Evolutionary conservation across 2,113 vertebrate genomes (phyloP).

Genomic region (Esox niger): DNA sequence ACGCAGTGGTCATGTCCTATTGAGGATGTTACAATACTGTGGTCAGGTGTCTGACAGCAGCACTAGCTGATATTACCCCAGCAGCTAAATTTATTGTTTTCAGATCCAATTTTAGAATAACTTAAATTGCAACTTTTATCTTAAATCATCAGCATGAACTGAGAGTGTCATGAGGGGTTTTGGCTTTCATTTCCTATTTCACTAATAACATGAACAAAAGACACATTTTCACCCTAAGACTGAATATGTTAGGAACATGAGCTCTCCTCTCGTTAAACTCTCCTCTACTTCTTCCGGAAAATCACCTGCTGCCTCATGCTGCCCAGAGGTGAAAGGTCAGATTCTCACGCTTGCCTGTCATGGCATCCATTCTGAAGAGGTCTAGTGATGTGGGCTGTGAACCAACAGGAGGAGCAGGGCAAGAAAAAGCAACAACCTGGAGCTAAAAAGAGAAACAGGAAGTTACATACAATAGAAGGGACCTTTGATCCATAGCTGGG

Average conservation of each 20-base stretch:
- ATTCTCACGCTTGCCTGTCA: conserved; percentile 62
- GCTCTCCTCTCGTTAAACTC: conserved; percentile 40
- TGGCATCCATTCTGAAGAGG: conserved; percentile 40
- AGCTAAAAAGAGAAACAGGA: conserved; percentile 84
- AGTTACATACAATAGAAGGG: conserved; percentile 90
- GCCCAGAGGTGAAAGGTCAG: conserved; percentile 55
- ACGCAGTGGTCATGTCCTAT: conserved; percentile 1
- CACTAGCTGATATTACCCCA: too few species aligned
- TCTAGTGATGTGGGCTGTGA: conserved; percentile 7
- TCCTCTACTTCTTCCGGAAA: conserved; percentile 40
- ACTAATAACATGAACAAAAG: conserved; percentile 54
- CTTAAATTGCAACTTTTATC: conserved; percentile 31
- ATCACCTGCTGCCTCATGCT: conserved; percentile 38
- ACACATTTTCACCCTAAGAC: conserved; percentile 41
- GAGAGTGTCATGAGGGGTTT: conserved; percentile 39
- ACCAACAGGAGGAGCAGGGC: conserved; percentile 40
- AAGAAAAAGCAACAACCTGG: conserved; percentile 69
- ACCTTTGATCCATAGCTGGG: conserved; percentile 86
- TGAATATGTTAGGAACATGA: conserved; percentile 30
- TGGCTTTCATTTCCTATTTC: conserved; percentile 48
- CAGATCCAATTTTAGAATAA: too few species aligned
- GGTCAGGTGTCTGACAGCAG: too few species aligned
- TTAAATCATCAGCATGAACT: conserved; percentile 26
- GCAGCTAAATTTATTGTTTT: too few species aligned
- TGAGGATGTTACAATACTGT: too few species aligned